A percentile compares a stretch with the other conserved stretches of the same genome.
These are phyloP conservation scores for Hippocampus mohnikei DNA, from an alignment of 2,113 vertebrate genomes.

Conservation along the genomic window DNA sequence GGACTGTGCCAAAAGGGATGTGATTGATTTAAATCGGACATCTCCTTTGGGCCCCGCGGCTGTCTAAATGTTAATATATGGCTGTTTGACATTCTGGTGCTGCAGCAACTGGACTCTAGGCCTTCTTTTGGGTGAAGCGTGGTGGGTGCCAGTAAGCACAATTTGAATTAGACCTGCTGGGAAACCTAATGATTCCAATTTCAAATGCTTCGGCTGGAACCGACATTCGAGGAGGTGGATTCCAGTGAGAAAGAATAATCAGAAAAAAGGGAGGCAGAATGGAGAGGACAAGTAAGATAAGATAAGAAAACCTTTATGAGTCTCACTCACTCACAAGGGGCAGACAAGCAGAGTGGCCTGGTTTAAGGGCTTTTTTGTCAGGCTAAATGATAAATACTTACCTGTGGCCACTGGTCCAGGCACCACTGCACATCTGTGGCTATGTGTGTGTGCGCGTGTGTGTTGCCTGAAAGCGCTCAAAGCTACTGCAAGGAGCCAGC, in stretches of 20 bases:
- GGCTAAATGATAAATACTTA: constrained; percentile 34
- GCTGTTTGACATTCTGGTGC: constrained; percentile 56
- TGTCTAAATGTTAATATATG: constrained; percentile 69
- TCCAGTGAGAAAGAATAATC: constrained; percentile 13
- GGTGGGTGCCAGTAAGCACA: constrained; percentile 4
- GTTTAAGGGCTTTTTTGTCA: constrained; percentile 29
- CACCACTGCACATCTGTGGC: constrained; percentile 1
- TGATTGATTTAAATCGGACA: constrained; percentile 42
- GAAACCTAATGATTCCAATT: constrained; percentile 24
- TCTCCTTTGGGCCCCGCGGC: constrained; percentile 21
- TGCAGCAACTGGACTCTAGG: constrained; percentile 41
- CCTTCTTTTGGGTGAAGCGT: constrained; percentile 12
- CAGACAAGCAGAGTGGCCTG: constrained; percentile 36
- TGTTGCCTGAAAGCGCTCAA: constrained; percentile 20
- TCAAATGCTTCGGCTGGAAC: constrained; percentile 13
- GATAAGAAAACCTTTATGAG: too few species aligned
- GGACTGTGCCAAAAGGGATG: constrained; percentile 19
- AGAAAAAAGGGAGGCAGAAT: constrained; percentile 11
- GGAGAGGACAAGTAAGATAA: not conserved
- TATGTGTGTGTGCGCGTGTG: constrained; percentile 1
- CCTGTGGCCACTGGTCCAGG: constrained; percentile 43
- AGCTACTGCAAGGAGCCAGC: constrained; percentile 16
- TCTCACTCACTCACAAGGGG: not conserved
- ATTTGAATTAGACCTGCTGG: constrained; percentile 1
- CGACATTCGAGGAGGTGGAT: constrained; percentile 16